Conservation (phyloP, 2,113 vertebrate genomes). For the Tylochromis polylepis region DNA sequence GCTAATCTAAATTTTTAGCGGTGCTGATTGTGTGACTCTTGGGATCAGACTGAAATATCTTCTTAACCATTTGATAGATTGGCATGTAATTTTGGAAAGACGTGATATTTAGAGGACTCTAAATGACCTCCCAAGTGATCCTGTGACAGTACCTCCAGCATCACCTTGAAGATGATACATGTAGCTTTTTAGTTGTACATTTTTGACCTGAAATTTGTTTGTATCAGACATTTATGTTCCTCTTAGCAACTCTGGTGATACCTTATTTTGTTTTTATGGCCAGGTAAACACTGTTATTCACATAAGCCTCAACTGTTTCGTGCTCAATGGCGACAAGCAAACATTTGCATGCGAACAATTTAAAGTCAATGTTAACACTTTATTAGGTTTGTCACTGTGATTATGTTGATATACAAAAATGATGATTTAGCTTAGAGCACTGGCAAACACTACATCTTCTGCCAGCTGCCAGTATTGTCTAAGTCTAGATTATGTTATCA, state of each 20-base stretch:
- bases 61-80: background rate
- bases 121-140: background rate
- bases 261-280: background rate
- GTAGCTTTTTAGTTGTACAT: background rate
- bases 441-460: background rate
- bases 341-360: background rate
- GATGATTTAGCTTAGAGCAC: background rate
- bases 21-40: background rate
- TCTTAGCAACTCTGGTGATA: background rate
- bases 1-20: background rate
- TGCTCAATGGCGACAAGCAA: background rate
- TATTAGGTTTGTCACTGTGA: background rate
- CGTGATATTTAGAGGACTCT: background rate
- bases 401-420: background rate
- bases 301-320: background rate
- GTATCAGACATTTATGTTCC: background rate
- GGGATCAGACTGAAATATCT: background rate
- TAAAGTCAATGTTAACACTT: background rate
- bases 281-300: background rate
- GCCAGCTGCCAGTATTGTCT: background rate
- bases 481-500: background rate
- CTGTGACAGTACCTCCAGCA: background rate
- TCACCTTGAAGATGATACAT: background rate
- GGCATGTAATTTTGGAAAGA: background rate
- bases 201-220: background rate